These are phyloP conservation scores for Azemiops feae DNA, from an alignment of 2,113 vertebrate species.

Conservation along the genomic window DNA sequence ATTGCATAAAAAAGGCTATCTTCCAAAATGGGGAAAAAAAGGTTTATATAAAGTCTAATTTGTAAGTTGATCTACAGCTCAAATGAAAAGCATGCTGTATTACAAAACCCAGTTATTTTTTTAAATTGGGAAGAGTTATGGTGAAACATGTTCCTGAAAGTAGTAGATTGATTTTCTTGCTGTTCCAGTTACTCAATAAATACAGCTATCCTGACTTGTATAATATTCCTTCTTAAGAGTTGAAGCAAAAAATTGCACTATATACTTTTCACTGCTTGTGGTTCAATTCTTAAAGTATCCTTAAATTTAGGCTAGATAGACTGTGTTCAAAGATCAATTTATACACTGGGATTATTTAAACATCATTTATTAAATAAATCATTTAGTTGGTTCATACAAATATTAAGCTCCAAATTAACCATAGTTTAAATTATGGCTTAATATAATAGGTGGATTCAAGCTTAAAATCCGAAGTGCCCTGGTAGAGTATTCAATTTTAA, in stretches of 20 bases:
- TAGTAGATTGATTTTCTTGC: constrained; percentile 37
- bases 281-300: background rate
- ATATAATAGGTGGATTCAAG: background rate
- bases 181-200: constrained; percentile 62
- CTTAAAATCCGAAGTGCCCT: background rate
- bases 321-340: background rate
- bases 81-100: background rate
- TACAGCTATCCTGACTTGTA: constrained; percentile 32
- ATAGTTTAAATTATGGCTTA: background rate
- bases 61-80: constrained; percentile 1
- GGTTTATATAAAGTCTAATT: constrained; percentile 18
- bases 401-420: background rate
- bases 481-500: background rate
- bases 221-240: background rate
- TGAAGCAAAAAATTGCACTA: background rate
- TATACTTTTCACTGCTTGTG: background rate
- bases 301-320: background rate
- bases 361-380: background rate
- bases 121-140: constrained; percentile 33
- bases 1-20: constrained; percentile 5
- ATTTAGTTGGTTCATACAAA: background rate
- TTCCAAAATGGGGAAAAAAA: constrained; percentile 17
- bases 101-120: background rate
- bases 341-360: background rate
- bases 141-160: constrained; percentile 30